A percentile compares a stretch with the other conserved stretches of the same genome.
Conservation (phyloP, 2,113 vertebrate species). For the Myocastor coypus region DNA sequence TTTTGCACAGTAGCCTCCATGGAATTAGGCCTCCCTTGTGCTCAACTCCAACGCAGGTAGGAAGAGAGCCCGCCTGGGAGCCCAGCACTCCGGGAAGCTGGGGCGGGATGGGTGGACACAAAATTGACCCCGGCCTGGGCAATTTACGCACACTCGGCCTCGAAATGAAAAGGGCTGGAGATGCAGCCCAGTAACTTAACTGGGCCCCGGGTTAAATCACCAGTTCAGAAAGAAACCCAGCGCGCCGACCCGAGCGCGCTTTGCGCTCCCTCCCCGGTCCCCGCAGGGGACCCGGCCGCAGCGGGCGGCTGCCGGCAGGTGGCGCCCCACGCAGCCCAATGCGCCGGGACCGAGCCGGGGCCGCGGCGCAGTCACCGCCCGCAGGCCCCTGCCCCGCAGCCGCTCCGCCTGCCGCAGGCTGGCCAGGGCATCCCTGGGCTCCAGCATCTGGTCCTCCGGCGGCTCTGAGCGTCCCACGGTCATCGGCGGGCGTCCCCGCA, state of each 20-base stretch:
- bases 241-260: not conserved
- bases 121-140: not conserved
- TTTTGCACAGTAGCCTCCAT: not conserved
- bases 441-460: not conserved
- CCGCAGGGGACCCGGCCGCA: not conserved
- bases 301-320: conserved; percentile 26
- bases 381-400: fast-evolving
- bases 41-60: not conserved
- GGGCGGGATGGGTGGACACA: too few species aligned
- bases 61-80: not conserved
- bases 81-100: not conserved
- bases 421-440: not conserved
- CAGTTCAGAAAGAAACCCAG: not conserved
- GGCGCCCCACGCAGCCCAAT: not conserved
- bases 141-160: not conserved
- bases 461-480: not conserved
- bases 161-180: not conserved
- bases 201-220: not conserved
- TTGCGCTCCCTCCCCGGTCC: not conserved
- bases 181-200: not conserved
- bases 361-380: too few species aligned
- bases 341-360: not conserved
- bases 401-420: too few species aligned
- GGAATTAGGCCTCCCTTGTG: not conserved
- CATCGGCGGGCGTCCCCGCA: too few species aligned